phyloP scores from a whole-genome alignment of 64 coral and sea anemone species.

The Montipora efflorescens region DNA sequence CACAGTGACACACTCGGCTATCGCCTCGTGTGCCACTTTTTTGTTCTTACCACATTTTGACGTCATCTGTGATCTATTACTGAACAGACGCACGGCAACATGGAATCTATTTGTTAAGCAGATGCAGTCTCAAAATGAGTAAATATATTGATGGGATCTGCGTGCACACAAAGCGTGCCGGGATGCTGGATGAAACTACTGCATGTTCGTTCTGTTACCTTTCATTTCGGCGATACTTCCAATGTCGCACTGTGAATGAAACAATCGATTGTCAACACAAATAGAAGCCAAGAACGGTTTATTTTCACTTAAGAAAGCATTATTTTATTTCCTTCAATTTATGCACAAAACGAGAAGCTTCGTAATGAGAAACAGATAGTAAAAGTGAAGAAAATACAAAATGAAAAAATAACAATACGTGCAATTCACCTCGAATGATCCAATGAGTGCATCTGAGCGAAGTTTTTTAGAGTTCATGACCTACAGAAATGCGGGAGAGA shows the following conservation, averaged over 20 bases:
- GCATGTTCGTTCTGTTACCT: neutral
- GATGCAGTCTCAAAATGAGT: no score
- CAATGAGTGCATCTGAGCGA: conserved; percentile 30
- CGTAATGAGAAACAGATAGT: neutral
- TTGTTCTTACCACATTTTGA: no score
- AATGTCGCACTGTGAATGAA: conserved; percentile 39
- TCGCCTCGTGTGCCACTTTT: no score
- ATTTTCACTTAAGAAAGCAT: neutral
- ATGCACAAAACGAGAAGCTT: no score
- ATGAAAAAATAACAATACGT: neutral
- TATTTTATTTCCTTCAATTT: no score
- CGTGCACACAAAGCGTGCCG: no score
- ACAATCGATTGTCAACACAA: neutral
- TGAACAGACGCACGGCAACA: no score
- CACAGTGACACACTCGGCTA: no score
- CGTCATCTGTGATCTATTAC: no score
- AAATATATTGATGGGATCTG: no score
- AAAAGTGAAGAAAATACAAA: neutral
- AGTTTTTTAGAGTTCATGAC: conserved; percentile 60
- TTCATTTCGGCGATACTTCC: conserved; percentile 33
- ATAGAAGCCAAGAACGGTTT: neutral
- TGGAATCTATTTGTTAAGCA: no score
- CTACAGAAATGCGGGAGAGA: neutral
- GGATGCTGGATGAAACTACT: no score
- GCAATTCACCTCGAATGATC: conserved; percentile 30